These are phyloP conservation scores for Heliothis peltigera DNA, from an alignment of 2,888 invertebrate species.

Conservation along the genomic window DNA sequence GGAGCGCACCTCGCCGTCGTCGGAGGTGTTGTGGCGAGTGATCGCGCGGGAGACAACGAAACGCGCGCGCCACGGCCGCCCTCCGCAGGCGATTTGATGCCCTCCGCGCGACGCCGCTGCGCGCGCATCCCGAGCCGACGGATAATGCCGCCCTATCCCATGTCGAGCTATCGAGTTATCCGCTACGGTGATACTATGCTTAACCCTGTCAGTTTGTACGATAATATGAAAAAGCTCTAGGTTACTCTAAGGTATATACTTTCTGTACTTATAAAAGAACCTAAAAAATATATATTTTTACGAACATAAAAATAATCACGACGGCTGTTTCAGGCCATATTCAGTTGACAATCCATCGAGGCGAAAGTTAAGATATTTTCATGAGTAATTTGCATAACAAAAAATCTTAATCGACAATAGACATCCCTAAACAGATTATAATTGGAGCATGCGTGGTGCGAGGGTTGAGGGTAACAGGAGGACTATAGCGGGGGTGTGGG, in stretches of 20 bases:
- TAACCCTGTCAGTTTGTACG: slow-evolving; percentile 78
- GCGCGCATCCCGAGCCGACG: slow-evolving; percentile 82
- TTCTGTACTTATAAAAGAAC: slow-evolving; percentile 54
- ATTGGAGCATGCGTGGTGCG: slow-evolving; percentile 90
- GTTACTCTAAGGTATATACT: slow-evolving; percentile 62
- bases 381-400: slow-evolving; percentile 55
- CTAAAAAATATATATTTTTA: slow-evolving; percentile 29
- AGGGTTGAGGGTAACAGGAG: slow-evolving; percentile 79
- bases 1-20: slow-evolving; percentile 75
- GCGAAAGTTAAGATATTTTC: slow-evolving; percentile 7
- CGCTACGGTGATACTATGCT: slow-evolving; percentile 76
- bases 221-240: slow-evolving; percentile 72
- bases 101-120: slow-evolving; percentile 87
- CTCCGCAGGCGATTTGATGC: slow-evolving; percentile 88
- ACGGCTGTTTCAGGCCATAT: slow-evolving; percentile 3
- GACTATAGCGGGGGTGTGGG: slow-evolving; percentile 64
- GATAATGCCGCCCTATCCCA: slow-evolving; percentile 87
- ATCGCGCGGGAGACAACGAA: slow-evolving; percentile 75
- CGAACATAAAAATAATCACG: background rate
- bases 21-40: slow-evolving; percentile 80
- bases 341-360: background rate
- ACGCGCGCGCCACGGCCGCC: slow-evolving; percentile 86
- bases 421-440: slow-evolving; percentile 89
- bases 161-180: slow-evolving; percentile 88
- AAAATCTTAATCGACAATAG: slow-evolving; percentile 83